Evolutionary conservation across 2,113 vertebrate genomes (phyloP).

Genomic region (Camarhynchus parvulus): DNA sequence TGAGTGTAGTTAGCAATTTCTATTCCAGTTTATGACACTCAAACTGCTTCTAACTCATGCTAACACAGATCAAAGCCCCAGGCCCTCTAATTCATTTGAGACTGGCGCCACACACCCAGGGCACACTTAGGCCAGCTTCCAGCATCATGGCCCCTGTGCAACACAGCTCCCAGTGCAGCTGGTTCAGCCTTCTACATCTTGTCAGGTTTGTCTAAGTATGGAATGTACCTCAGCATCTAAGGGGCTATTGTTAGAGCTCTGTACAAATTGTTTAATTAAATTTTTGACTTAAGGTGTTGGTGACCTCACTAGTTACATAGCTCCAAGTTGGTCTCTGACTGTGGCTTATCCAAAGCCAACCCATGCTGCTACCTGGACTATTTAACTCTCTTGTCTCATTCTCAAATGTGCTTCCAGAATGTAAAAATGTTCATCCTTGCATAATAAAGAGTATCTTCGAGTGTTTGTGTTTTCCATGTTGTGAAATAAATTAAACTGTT

Average conservation of each 20-base stretch:
- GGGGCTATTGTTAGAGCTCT: not conserved
- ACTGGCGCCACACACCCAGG: rapidly evolving
- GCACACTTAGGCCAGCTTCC: not conserved
- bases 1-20: not conserved
- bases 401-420: not conserved
- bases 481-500: not conserved
- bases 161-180: not conserved
- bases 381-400: not conserved
- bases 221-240: not conserved
- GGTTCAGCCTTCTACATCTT: not conserved
- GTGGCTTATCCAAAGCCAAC: not conserved
- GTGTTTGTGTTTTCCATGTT: not conserved
- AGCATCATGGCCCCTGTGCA: rapidly evolving
- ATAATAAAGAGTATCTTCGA: not conserved
- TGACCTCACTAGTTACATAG: not conserved
- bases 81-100: not conserved
- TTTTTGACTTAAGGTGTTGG: not conserved
- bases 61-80: not conserved
- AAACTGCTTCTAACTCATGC: not conserved
- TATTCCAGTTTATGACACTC: not conserved
- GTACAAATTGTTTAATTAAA: not conserved
- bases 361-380: not conserved
- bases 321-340: not conserved
- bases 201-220: not conserved
- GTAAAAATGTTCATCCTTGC: not conserved